phyloP scores from a whole-genome alignment of 1,140 invertebrate species.

The Matsumurasca onukii region DNA sequence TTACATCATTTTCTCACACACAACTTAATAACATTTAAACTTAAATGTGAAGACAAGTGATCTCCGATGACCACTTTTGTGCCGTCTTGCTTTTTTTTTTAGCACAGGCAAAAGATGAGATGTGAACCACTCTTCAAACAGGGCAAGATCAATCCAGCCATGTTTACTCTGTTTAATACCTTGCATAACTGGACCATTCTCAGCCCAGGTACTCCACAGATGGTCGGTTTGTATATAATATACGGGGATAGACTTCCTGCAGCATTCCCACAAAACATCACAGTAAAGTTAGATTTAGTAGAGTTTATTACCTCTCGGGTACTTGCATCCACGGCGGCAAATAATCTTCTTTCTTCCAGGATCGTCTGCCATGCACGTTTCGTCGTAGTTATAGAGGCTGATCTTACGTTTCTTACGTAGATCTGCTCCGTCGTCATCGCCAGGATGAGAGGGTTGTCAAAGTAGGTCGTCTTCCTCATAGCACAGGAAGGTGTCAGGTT shows the following conservation, averaged over 20 bases:
- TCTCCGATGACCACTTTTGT: conserved; percentile 44
- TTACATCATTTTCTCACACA: conserved; percentile 45
- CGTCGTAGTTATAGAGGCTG: conserved; percentile 51
- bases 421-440: too few species aligned
- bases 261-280: conserved; percentile 40
- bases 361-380: conserved; percentile 50
- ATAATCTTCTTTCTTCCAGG: conserved; percentile 42
- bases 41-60: conserved; percentile 48
- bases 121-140: conserved; percentile 43
- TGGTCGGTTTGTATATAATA: conserved; percentile 48
- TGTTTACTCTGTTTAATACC: conserved; percentile 13
- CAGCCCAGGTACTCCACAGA: conserved; percentile 46
- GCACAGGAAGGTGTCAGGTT: too few species aligned
- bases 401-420: too few species aligned
- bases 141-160: conserved; percentile 28
- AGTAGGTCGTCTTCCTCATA: too few species aligned
- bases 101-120: conserved; percentile 41
- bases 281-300: conserved; percentile 31
- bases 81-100: conserved; percentile 33
- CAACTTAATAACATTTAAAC: conserved; percentile 41
- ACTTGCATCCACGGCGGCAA: conserved; percentile 30
- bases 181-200: conserved; percentile 43
- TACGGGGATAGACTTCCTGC: conserved; percentile 42
- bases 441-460: too few species aligned
- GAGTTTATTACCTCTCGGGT: conserved; percentile 36